Base-by-base conservation (phyloP, 64 coral and sea anemone genomes). In the Orbicella faveolata region DNA sequence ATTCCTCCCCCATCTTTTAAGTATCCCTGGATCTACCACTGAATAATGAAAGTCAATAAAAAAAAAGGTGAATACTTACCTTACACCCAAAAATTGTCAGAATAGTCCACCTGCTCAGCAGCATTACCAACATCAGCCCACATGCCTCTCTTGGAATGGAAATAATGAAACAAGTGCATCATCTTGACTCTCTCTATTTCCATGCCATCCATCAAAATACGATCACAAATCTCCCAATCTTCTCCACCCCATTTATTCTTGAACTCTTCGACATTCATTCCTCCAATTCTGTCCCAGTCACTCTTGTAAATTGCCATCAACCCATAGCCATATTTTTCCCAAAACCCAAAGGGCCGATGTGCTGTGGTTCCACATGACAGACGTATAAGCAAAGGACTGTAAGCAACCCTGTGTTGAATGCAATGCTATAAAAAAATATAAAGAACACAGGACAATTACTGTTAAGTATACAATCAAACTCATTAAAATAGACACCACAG, bases 141-240 rank as follows among this genome's bases (percentile, higher is more conserved):
- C 94, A 96, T 96, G n/a, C 91, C 91, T 19, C 79, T 84, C 39
- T 89, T 96, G 15, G 83, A 85, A 44, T 96, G 94, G 93, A 93
- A 96, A 85, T 76, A 96, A 80, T 96, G 94, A 87, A 90, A 96
- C n/a, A 96, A 87, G 23, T 89, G 61, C 9, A 75, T 35, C 37
- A 93, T 79, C 75, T 92, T 90, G 0, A 96, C 76, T 59, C 91
- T 82, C 16, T 93, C 87, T 36, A 96, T 76, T 44, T 87, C 91
- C 30, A 96, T 67, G 1, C 84, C 79, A 23, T 83, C 79, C 21
- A 51, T 74, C 52, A 96, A 48, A 51, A 96, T 81, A 16, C 94
- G 77, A 75, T 96, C 94, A 21, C 88, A 75, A 70, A 96, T 82
- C 26, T 96, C 94, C 94, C 94, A 96, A 18, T 96, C 94, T 76